Percentiles rank a stretch among this genome's conserved stretches.
These are phyloP conservation scores for Leucoraja ocellata DNA, from an alignment of 2,797 vertebrate genomes.

Conservation along the genomic window DNA sequence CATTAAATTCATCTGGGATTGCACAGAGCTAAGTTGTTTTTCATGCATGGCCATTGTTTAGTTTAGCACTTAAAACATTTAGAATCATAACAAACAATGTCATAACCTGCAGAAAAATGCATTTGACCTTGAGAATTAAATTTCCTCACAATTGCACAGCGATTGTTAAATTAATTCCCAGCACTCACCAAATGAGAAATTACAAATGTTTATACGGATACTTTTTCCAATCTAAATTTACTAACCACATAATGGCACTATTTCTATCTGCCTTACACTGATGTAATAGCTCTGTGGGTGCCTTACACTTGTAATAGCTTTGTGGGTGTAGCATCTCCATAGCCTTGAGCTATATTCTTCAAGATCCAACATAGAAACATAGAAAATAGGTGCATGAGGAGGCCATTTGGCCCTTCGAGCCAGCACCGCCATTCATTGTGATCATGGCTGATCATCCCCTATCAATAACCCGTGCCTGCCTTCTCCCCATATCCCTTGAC, in stretches of 20 bases:
- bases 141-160: not conserved
- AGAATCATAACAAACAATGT: slow-evolving; percentile 7
- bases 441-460: no score
- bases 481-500: no score
- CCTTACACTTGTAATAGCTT: no score
- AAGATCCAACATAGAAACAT: not conserved
- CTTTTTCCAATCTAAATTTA: not conserved
- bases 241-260: not conserved
- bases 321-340: no score
- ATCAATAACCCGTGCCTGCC: no score
- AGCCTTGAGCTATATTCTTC: not conserved
- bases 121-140: not conserved
- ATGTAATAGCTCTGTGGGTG: not conserved
- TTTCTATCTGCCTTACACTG: not conserved
- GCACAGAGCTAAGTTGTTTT: not conserved
- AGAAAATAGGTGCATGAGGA: no score
- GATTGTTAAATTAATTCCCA: slow-evolving; percentile 25
- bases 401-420: no score
- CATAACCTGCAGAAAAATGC: not conserved
- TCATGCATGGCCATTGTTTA: slow-evolving; percentile 11
- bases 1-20: slow-evolving; percentile 16
- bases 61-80: slow-evolving; percentile 6
- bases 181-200: not conserved
- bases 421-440: no score
- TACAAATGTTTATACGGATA: not conserved